Percentiles rank a stretch among this genome's conserved stretches.
Conservation (phyloP, 2,113 vertebrate species). For the Chauna torquata region DNA sequence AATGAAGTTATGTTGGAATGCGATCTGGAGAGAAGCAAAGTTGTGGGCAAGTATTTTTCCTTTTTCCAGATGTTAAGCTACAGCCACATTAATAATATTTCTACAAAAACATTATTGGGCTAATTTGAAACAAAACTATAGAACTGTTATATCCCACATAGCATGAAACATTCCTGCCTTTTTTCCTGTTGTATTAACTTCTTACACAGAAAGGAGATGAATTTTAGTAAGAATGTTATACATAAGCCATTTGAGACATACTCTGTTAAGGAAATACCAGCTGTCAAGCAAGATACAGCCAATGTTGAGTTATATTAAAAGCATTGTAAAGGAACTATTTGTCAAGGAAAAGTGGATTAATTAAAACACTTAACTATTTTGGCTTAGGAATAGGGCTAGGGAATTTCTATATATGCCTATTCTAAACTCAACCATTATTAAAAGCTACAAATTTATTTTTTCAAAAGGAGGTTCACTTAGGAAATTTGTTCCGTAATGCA, state of each 20-base stretch:
- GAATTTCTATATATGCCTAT: not conserved
- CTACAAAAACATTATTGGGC: constrained; percentile 5
- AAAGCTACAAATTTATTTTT: not conserved
- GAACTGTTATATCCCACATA: constrained; percentile 23
- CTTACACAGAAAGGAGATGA: constrained; percentile 67
- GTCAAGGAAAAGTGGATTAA: constrained; percentile 15
- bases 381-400: not conserved
- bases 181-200: constrained; percentile 7
- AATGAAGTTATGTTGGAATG: not conserved
- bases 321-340: constrained; percentile 49
- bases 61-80: not conserved
- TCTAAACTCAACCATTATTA: not conserved
- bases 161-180: not conserved
- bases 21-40: not conserved
- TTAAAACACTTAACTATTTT: constrained; percentile 40
- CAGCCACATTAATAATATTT: not conserved
- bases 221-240: constrained; percentile 67
- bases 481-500: not conserved
- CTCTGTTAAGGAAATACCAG: constrained; percentile 61
- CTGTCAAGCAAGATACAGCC: constrained; percentile 61
- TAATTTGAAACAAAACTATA: constrained; percentile 47
- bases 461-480: not conserved
- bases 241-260: constrained; percentile 58
- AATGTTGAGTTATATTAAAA: constrained; percentile 54
- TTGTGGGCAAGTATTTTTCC: constrained; percentile 11